These are phyloP conservation scores for Narcine bancroftii DNA, from an alignment of 2,113 vertebrate species.

Conservation along the genomic window DNA sequence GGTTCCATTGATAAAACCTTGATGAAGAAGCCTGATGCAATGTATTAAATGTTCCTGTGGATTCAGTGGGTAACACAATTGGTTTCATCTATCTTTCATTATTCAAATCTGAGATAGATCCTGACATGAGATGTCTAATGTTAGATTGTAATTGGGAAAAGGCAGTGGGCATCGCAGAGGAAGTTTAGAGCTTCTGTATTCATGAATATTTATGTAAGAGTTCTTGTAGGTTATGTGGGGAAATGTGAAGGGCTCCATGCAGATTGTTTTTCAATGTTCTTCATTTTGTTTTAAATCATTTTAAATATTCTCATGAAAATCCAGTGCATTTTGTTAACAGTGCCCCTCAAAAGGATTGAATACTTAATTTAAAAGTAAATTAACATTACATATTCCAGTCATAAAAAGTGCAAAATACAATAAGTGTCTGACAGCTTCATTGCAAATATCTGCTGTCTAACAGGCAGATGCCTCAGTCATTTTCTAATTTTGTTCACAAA, in stretches of 20 bases:
- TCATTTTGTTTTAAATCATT: too few relatives aligned
- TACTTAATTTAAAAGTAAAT: not conserved
- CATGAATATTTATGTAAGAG: too few relatives aligned
- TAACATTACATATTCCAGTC: not conserved
- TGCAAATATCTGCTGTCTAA: not conserved
- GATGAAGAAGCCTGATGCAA: not conserved
- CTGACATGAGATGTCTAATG: not conserved
- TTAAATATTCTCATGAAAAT: too few relatives aligned
- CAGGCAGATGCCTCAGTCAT: not conserved
- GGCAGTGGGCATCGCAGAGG: too few relatives aligned
- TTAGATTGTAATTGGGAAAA: too few relatives aligned
- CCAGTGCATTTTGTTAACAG: not conserved
- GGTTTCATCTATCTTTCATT: not conserved
- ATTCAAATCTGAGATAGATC: not conserved
- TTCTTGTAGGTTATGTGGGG: too few relatives aligned
- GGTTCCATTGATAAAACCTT: not conserved
- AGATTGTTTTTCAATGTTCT: too few relatives aligned
- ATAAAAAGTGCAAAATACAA: not conserved
- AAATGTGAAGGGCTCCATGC: too few relatives aligned
- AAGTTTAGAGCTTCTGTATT: too few relatives aligned
- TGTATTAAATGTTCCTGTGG: not conserved
- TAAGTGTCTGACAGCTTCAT: not conserved
- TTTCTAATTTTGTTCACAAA: not conserved
- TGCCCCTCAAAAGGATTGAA: not conserved
- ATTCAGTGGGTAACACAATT: not conserved